Evolutionary conservation across 2,113 vertebrate genomes (phyloP).

Genomic region (Tursiops truncatus): DNA sequence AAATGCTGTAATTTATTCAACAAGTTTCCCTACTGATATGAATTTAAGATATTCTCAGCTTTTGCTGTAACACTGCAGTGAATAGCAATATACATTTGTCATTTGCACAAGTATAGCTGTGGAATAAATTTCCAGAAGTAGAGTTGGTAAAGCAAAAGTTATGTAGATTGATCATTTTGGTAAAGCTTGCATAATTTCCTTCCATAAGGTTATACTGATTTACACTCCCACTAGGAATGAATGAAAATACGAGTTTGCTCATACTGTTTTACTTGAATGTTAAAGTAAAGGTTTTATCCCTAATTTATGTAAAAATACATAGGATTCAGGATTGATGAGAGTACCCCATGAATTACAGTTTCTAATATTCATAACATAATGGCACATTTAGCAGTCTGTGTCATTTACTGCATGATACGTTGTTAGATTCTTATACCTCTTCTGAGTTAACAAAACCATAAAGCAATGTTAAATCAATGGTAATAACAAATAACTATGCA

Average conservation of each 20-base stretch:
- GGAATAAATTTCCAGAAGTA: not conserved
- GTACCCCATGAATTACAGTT: not conserved
- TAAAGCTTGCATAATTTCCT: not conserved
- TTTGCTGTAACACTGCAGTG: not conserved
- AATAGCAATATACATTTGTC: not conserved
- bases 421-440: not conserved
- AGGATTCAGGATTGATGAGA: not conserved
- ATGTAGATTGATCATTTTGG: not conserved
- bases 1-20: conserved; percentile 42
- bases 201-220: not conserved
- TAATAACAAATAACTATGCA: not conserved
- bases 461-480: not conserved
- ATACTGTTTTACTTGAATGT: not conserved
- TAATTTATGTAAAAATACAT: not conserved
- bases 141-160: not conserved
- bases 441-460: not conserved
- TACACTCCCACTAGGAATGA: not conserved
- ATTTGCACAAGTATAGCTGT: not conserved
- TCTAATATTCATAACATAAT: not conserved
- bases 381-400: not conserved
- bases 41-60: conserved; percentile 20
- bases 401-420: not conserved
- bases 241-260: not conserved
- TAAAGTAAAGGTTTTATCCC: not conserved
- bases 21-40: not conserved